These are phyloP conservation scores for Apodemus sylvaticus DNA, from an alignment of 2,113 vertebrate genomes.

Conservation along the genomic window DNA sequence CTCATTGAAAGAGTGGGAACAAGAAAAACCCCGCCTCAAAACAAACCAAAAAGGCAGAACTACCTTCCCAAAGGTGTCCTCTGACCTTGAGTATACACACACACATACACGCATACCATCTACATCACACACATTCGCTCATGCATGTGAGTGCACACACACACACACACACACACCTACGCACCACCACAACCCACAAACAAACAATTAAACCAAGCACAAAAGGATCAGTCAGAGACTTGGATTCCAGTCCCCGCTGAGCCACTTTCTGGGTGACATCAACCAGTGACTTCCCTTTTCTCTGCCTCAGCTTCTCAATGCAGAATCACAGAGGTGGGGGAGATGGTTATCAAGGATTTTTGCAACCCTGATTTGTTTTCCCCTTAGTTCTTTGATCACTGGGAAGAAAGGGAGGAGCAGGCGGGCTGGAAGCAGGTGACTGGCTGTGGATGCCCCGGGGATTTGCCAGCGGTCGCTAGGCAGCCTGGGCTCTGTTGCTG, in stretches of 20 bases:
- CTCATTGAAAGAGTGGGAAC: not conserved
- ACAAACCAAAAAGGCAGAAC: not conserved
- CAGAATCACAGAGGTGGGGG: slow-evolving; percentile 8
- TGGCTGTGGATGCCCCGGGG: not conserved
- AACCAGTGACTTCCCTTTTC: slow-evolving; percentile 39
- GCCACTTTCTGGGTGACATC: not conserved
- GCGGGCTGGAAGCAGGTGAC: slow-evolving; percentile 43
- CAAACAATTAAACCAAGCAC: not conserved
- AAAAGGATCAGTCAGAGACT: not conserved
- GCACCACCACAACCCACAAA: not conserved
- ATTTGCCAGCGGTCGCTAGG: slow-evolving; percentile 57
- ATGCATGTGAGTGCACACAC: not conserved
- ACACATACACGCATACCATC: not conserved
- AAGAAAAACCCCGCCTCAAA: not conserved
- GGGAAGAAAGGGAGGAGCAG: slow-evolving; percentile 33
- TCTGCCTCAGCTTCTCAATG: slow-evolving; percentile 43
- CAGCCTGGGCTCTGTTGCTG: slow-evolving; percentile 47
- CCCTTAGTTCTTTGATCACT: slow-evolving; percentile 42
- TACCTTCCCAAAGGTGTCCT: not conserved
- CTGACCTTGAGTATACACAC: not conserved
- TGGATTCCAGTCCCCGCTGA: not conserved
- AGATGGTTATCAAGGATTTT: slow-evolving; percentile 39
- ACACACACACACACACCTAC: not conserved
- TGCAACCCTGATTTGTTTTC: slow-evolving; percentile 32
- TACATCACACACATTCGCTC: no score